Evolutionary conservation across 2,888 invertebrate genomes (phyloP).

Genomic region (Lasioglossum lativentre): DNA sequence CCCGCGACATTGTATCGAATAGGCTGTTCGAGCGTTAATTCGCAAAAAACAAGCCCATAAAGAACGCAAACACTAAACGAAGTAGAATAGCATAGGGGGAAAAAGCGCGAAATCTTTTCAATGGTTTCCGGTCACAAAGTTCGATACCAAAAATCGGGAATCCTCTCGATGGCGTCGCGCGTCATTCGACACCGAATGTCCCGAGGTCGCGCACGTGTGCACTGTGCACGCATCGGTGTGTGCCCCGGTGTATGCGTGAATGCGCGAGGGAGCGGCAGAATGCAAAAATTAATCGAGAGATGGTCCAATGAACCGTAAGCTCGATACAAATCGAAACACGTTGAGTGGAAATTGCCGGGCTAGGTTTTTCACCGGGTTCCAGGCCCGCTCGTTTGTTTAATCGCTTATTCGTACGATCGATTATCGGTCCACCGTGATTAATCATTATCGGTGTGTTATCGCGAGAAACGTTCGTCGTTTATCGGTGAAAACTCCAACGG

Average conservation of each 20-base stretch:
- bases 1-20: not conserved
- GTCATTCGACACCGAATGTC: slow-evolving; percentile 8
- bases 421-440: slow-evolving; percentile 37
- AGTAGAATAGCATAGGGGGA: not conserved
- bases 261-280: slow-evolving; percentile 9
- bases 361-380: slow-evolving; percentile 30
- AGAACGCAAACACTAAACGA: not conserved
- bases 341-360: slow-evolving; percentile 41
- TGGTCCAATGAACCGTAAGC: slow-evolving; percentile 23
- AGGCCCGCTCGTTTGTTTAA: slow-evolving; percentile 44
- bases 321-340: slow-evolving; percentile 46
- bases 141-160: not conserved
- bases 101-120: not conserved
- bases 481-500: not conserved
- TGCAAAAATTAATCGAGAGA: slow-evolving; percentile 40
- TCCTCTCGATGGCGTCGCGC: slow-evolving; percentile 9
- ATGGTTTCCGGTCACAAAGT: slow-evolving; percentile 3
- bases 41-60: not conserved
- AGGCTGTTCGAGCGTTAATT: not conserved
- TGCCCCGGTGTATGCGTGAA: not conserved
- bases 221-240: not conserved
- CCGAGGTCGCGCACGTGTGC: not conserved
- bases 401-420: slow-evolving; percentile 42
- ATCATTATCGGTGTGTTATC: slow-evolving; percentile 39
- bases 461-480: slow-evolving; percentile 25